Percentiles rank a stretch among this genome's conserved stretches.
Conservation (phyloP, 2,113 vertebrate species). For the Opisthocomus hoazin region DNA sequence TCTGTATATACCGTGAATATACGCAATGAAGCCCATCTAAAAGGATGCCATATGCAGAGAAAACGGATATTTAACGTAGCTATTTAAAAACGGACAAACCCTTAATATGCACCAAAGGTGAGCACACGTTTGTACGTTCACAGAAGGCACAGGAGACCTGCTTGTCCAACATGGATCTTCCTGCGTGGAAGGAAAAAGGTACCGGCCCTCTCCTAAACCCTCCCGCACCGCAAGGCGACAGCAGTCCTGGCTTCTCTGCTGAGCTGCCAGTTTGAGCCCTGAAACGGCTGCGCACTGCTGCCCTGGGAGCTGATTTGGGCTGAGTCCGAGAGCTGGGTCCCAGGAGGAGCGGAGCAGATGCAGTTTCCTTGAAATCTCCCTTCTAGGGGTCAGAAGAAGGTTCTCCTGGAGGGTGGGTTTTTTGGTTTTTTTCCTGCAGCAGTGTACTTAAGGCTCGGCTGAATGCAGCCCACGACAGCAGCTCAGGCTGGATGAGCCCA, state of each 20-base stretch:
- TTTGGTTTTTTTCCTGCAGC: not conserved
- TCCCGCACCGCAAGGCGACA: not conserved
- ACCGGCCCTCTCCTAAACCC: not conserved
- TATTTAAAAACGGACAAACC: slow-evolving; percentile 43
- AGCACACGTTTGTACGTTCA: not conserved
- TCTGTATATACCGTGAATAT: slow-evolving; percentile 58
- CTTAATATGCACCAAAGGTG: slow-evolving; percentile 8
- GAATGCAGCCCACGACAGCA: not conserved
- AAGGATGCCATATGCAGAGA: slow-evolving; percentile 23
- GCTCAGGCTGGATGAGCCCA: not conserved
- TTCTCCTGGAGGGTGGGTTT: not conserved
- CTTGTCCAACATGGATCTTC: not conserved
- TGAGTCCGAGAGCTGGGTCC: not conserved
- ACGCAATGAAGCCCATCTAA: slow-evolving; percentile 28
- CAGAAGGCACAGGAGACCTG: not conserved
- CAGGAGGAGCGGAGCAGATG: not conserved
- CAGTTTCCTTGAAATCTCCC: not conserved
- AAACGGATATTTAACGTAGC: slow-evolving; percentile 23
- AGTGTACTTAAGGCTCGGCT: not conserved
- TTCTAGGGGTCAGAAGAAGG: not conserved
- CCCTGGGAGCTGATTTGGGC: not conserved
- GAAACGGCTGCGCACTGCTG: not conserved
- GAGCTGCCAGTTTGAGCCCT: not conserved
- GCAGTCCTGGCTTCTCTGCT: not conserved
- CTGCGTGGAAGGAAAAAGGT: not conserved